Evolutionary conservation across 2,113 vertebrate genomes (phyloP), one percentile per base, ranked within the genome.

Genomic region (Cichladusa arquata): DNA sequence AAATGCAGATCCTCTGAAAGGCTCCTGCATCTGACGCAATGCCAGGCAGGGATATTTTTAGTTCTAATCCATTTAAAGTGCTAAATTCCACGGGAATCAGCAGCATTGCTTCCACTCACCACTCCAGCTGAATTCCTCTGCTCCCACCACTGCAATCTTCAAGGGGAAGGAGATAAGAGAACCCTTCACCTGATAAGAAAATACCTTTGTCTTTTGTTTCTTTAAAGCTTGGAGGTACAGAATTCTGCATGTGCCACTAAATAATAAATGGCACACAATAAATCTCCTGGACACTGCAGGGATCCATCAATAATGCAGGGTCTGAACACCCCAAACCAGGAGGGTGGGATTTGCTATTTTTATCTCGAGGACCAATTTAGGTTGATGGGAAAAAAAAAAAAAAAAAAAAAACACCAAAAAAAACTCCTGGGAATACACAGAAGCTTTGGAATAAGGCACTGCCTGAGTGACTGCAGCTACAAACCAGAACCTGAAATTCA

Each of bases 21-120:
- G 44, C 78, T 86, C 6, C 81, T 19, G 16, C 57, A 70, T 58
- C 80, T 69, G 61, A 77, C 36, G 82, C 92, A 60, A n/a, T 36
- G 67, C 40, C 90, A 93, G 87, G 53, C 84, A 45, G 89, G 86
- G 94, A 45, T 98, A 98, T 98, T 98, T 97, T 97, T 97, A 95
- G 95, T 78, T 28, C 93, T 97, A 97, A 98, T 98, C 97, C 96
- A 96, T 94, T 97, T 97, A 97, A 97, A 97, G 97, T 74, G 93
- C 93, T 97, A 97, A 96, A 97, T 97, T 97, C 97, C 95, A 89
- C 66, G 74, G 95, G 95, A 95, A 93, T 93, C 86, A 97, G 92
- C 77, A 90, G 91, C 79, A n/a, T 4, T 74, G 91, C 82, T 93
- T 86, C 96, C 91, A 94, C 92, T 97, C 92, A 85, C 42, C 93